Evolutionary conservation across 1,140 invertebrate genomes (phyloP), one percentile per base, ranked within the genome.

Genomic region (Atta cephalotes): DNA sequence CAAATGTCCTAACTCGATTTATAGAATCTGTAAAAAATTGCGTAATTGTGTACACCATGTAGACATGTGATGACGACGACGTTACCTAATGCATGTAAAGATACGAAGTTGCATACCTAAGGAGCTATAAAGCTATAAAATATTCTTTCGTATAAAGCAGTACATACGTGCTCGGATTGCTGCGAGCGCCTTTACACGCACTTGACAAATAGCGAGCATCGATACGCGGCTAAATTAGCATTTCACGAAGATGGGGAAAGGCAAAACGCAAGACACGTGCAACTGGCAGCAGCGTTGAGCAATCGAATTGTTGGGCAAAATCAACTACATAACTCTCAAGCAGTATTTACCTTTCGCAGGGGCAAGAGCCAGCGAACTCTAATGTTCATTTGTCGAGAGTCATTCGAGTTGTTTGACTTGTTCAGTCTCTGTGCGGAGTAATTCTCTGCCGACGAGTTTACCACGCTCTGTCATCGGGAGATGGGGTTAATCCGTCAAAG

Each of bases 391-490:
- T 89, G 87, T 90, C 87, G 88, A 88, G 85, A 88, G 89, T 90
- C 89, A 82, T 88, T 84, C 68, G 72, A 87, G 87, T 81, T 87
- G 88, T 89, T 85, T 89, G 85, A 90, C 89, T 90, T 88, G 86
- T 90, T 84, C 74, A 49, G 65, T 63, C 65, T 45, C 63, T 65
- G 78, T 63, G 56, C 45, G 14, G 45, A 86, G 79, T 71, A 82
- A 82, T 80, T 82, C 65, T 70, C 77, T 28, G 70, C 25, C 68
- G 68, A 84, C 45, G 60, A 72, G 66, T 84, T 87, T 87, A 56
- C 82, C 53, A 84, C 70, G 62, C 58, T 5, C 49, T 31, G 58
- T 65, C 80, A 82, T 62, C n/a, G 51, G 21, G 28, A 62, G 80
- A 84, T 56, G 49, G 70, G 49, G 62, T 76, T 87, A 87, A 87